Conservation (phyloP, 2,797 vertebrate genomes). For the Pantherophis vulpinus region DNA sequence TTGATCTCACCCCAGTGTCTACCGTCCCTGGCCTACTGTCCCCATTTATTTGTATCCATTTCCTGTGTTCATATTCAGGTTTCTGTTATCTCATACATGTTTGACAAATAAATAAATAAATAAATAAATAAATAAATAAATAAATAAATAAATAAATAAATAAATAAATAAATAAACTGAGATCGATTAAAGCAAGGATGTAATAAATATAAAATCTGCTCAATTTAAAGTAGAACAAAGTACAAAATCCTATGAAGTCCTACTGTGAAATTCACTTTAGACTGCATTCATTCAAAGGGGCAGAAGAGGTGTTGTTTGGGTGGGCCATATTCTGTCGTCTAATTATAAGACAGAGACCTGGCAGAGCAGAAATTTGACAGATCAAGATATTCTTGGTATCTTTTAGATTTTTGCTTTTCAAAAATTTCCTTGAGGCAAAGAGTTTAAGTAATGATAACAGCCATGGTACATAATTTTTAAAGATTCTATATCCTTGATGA, state of each 20-base stretch:
- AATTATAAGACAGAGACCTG: neutral
- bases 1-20: too few species aligned
- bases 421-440: neutral
- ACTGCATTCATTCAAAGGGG: neutral
- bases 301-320: neutral
- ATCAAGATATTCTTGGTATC: neutral
- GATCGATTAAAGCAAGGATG: neutral
- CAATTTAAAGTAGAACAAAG: neutral
- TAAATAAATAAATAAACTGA: neutral
- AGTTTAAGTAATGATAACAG: neutral
- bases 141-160: too few species aligned
- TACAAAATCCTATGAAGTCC: neutral
- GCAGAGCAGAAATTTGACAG: neutral
- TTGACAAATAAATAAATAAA: too few species aligned
- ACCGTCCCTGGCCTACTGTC: too few species aligned
- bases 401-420: neutral
- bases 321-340: neutral
- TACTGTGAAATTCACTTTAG: neutral
- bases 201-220: neutral
- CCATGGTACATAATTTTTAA: neutral
- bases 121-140: too few species aligned
- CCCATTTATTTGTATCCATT: too few species aligned
- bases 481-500: neutral
- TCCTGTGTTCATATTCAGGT: too few species aligned
- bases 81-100: too few species aligned